Evolutionary conservation across 2,113 vertebrate species (phyloP).

Genomic region (Leuciscus idus): DNA sequence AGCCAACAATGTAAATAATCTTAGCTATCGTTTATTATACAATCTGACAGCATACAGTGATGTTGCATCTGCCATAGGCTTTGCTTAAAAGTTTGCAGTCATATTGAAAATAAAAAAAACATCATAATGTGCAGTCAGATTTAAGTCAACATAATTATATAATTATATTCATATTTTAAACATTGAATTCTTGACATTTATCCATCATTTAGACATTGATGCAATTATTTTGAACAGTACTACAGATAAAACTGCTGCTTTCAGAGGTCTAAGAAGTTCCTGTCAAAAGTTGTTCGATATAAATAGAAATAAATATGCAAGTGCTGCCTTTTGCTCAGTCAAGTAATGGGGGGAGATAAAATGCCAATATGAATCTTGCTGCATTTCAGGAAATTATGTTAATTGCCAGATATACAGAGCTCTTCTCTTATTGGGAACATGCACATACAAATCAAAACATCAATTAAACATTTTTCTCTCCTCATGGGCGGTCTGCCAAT

Average conservation of each 20-base stretch:
- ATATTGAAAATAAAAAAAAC: background rate
- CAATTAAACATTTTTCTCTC: conserved; percentile 26
- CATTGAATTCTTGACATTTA: background rate
- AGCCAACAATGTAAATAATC: background rate
- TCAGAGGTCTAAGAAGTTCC: background rate
- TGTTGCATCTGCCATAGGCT: background rate
- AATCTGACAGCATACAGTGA: background rate
- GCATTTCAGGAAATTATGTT: conserved; percentile 7
- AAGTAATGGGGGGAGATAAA: conserved; percentile 18
- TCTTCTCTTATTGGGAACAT: conserved; percentile 14
- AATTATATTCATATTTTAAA: background rate
- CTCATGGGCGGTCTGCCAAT: conserved; percentile 13
- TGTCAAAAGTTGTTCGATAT: background rate
- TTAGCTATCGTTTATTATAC: background rate
- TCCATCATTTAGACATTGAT: too few relatives aligned
- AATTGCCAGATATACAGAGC: conserved; percentile 30
- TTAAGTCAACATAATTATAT: background rate
- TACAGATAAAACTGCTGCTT: background rate
- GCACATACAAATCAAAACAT: conserved; percentile 38
- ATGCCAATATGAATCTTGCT: conserved; percentile 3
- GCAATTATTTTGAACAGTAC: background rate
- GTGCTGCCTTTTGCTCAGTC: background rate
- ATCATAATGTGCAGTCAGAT: background rate
- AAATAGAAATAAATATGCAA: conserved; percentile 16
- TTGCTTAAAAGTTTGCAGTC: background rate